A percentile compares a stretch with the other conserved stretches of the same genome.
These are phyloP conservation scores for Tympanoctomys barrerae DNA, from an alignment of 2,797 vertebrate species.

Conservation along the genomic window DNA sequence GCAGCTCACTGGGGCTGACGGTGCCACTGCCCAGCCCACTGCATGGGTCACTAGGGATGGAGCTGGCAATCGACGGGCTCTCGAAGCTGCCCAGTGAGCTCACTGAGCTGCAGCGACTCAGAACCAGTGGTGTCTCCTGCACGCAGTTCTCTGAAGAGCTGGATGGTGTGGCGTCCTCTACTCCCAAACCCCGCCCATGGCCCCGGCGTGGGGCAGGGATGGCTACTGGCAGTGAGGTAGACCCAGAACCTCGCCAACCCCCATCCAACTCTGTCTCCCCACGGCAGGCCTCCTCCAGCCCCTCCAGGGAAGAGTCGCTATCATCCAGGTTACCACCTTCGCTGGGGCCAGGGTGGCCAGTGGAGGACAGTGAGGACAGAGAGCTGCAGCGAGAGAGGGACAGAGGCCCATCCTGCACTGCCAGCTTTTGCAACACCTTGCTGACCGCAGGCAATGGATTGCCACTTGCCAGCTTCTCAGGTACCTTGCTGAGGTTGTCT, in stretches of 20 bases:
- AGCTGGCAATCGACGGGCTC: conserved; percentile 97
- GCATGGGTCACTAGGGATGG: conserved; percentile 98
- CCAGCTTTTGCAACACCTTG: conserved; percentile 93
- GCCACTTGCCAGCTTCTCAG: conserved; percentile 89
- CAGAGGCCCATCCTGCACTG: conserved; percentile 94
- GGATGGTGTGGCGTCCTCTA: conserved; percentile 93
- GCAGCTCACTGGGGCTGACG: conserved; percentile 98
- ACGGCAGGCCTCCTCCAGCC: conserved; percentile 93
- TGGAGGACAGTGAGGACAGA: conserved; percentile 96
- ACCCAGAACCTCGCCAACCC: conserved; percentile 57
- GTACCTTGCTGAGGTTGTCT: conserved; percentile 90
- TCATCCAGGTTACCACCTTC: conserved; percentile 91
- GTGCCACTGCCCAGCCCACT: conserved; percentile 98
- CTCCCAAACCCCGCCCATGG: conserved; percentile 91
- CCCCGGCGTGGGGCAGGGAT: conserved; percentile 92
- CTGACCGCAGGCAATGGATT: conserved; percentile 88
- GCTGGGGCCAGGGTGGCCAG: conserved; percentile 93
- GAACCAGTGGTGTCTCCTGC: conserved; percentile 97
- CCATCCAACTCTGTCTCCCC: conserved; percentile 62
- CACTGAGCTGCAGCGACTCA: conserved; percentile 99
- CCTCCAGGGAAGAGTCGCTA: conserved; percentile 97
- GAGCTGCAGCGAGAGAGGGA: conserved; percentile 98
- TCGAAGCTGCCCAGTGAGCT: conserved; percentile 99
- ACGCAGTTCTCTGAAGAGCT: conserved; percentile 98
- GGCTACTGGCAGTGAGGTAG: conserved; percentile 90